Evolutionary conservation across 2,797 vertebrate species (phyloP).

Genomic region (Adrianichthys oophorus): DNA sequence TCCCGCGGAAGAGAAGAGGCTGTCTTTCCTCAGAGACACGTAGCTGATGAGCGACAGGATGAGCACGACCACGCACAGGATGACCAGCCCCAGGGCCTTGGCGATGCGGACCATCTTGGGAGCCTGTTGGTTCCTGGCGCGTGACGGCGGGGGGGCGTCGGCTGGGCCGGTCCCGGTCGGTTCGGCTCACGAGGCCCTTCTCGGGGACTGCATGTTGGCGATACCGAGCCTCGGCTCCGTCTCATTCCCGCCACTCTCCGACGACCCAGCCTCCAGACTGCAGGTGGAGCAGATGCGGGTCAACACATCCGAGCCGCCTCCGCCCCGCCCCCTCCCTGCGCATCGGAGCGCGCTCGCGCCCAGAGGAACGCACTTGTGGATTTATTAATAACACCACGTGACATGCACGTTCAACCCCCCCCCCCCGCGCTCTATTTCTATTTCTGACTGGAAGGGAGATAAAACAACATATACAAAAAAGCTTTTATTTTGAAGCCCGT

Average conservation of each 20-base stretch:
- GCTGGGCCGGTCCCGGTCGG: slow-evolving; percentile 41
- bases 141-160: slow-evolving; percentile 48
- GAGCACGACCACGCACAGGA: slow-evolving; percentile 92
- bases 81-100: slow-evolving; percentile 92
- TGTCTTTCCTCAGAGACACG: slow-evolving; percentile 93
- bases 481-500: neutral
- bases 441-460: too few relatives aligned
- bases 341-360: neutral
- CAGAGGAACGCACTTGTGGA: too few relatives aligned
- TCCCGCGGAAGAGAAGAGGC: slow-evolving; percentile 87
- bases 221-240: slow-evolving; percentile 32
- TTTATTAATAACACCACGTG: too few relatives aligned
- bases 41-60: slow-evolving; percentile 97
- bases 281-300: slow-evolving; percentile 44
- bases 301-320: slow-evolving; percentile 29
- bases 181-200: slow-evolving; percentile 27
- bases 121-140: slow-evolving; percentile 65
- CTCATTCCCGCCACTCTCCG: slow-evolving; percentile 43
- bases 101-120: slow-evolving; percentile 94
- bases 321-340: slow-evolving; percentile 16
- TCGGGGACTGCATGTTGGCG: slow-evolving; percentile 48
- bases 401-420: too few relatives aligned
- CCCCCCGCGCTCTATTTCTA: too few relatives aligned
- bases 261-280: slow-evolving; percentile 32
- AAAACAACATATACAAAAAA: too few relatives aligned